A percentile compares a stretch with the other conserved stretches of the same genome.
Conservation (phyloP, 2,113 vertebrate species). For the cattle (Bos taurus) region ARS-UCD2.0 NC_037328.1:33989501-33990000, state of each 20-base stretch:
- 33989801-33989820: neutral
- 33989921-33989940: neutral
- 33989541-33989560: neutral
- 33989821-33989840: neutral
- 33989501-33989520: neutral
- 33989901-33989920: neutral
- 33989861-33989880: neutral
- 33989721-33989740: neutral
- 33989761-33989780: neutral
- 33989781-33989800: neutral
- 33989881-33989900: neutral
- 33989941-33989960: neutral
- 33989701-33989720: neutral
- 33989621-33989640: neutral
- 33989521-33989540: neutral
- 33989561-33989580: neutral
- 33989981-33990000: neutral
- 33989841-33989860: neutral
- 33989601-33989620: neutral
- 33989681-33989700: neutral
- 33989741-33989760: neutral
- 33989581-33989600: neutral
- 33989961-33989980: neutral
- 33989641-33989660: neutral
- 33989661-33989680: neutral